A percentile compares a stretch with the other conserved stretches of the same genome.
These are phyloP conservation scores for Coptodon rendalli DNA, from an alignment of 2,113 vertebrate genomes.

Conservation along the genomic window DNA sequence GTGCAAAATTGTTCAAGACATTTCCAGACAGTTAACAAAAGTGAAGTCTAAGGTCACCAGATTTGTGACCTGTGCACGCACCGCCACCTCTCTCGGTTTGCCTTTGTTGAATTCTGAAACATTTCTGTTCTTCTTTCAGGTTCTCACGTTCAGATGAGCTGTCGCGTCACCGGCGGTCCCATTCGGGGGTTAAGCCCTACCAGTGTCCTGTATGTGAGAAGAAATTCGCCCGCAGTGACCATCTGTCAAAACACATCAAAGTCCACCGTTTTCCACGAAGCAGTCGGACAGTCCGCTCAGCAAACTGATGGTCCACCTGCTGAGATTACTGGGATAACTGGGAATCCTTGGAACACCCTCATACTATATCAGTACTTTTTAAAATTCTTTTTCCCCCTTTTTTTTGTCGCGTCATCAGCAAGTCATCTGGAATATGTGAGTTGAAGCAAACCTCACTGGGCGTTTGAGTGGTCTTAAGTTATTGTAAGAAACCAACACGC, in stretches of 20 bases:
- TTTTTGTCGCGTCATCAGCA: neutral
- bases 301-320: conserved; percentile 68
- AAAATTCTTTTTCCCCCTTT: accelerated
- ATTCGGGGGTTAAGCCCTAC: conserved; percentile 93
- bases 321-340: neutral
- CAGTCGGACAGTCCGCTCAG: conserved; percentile 75
- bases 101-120: neutral
- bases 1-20: neutral
- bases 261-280: conserved; percentile 91
- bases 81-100: neutral
- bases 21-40: neutral
- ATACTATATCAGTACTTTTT: neutral
- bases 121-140: conserved; percentile 60
- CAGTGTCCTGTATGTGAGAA: conserved; percentile 91
- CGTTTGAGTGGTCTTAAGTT: conserved; percentile 66
- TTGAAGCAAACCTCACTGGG: neutral
- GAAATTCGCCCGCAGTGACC: conserved; percentile 94
- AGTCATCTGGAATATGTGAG: neutral
- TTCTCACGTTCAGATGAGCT: conserved; percentile 93
- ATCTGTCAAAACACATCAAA: conserved; percentile 94
- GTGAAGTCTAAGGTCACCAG: neutral
- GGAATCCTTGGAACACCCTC: neutral
- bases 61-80: neutral
- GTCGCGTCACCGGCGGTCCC: conserved; percentile 88
- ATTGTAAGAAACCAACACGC: conserved; percentile 53